These are phyloP conservation scores for Tilapia sparmanii DNA, from an alignment of 2,113 vertebrate genomes.

Conservation along the genomic window DNA sequence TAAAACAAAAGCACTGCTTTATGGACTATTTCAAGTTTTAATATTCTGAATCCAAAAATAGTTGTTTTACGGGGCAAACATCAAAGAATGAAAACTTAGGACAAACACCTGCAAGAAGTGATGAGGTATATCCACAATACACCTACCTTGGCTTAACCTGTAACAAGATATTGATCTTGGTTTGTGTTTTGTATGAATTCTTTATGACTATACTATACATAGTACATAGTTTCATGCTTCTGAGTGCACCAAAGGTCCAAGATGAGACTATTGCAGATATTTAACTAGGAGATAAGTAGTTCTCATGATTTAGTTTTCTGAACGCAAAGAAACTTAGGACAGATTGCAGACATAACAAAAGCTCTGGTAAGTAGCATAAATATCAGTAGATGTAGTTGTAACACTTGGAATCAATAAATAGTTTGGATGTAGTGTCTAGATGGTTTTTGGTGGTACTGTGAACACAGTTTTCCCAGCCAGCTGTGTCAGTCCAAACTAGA, in stretches of 20 bases:
- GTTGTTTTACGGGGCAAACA: background rate
- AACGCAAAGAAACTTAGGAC: background rate
- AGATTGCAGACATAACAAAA: slow-evolving; percentile 1
- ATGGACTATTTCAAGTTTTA: background rate
- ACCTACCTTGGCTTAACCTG: background rate
- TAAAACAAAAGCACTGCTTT: background rate
- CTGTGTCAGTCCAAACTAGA: background rate
- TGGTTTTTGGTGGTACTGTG: background rate
- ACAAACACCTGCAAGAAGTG: background rate
- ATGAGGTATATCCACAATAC: background rate
- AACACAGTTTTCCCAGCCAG: background rate
- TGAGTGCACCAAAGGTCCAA: background rate
- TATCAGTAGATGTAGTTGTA: background rate
- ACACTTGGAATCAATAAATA: background rate
- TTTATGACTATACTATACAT: background rate
- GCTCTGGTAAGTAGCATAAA: background rate
- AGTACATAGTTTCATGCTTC: background rate
- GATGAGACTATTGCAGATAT: background rate
- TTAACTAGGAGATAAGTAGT: background rate
- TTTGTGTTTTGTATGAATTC: background rate
- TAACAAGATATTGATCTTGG: background rate
- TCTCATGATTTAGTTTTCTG: slow-evolving; percentile 6
- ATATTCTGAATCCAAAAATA: background rate
- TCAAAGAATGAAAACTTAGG: background rate
- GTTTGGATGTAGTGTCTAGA: background rate